Percentiles rank a stretch among this genome's conserved stretches.
Evolutionary conservation across 2,797 vertebrate species (phyloP).

Genomic region (Poeciliopsis turneri): DNA sequence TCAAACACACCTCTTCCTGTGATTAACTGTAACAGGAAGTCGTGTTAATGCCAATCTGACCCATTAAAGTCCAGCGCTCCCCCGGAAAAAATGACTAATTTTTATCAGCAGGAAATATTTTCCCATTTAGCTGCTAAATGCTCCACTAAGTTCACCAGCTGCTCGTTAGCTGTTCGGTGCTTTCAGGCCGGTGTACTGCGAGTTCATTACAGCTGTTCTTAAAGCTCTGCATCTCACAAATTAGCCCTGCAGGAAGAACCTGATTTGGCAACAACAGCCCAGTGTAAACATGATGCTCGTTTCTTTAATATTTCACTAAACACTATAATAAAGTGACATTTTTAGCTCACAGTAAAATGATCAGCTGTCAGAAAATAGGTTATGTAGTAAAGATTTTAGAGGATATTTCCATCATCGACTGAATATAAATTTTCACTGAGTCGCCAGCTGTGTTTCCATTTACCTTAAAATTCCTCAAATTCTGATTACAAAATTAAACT

Average conservation of each 20-base stretch:
- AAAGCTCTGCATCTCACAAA: background rate
- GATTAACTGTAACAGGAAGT: background rate
- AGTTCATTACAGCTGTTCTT: slow-evolving; percentile 10
- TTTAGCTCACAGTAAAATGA: background rate
- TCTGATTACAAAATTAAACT: too few species aligned
- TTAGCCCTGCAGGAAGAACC: slow-evolving; percentile 10
- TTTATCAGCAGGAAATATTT: background rate
- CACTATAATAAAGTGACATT: background rate
- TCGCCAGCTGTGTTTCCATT: too few species aligned
- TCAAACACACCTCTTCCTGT: background rate
- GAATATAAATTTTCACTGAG: background rate
- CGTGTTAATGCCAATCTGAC: background rate
- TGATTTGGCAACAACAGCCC: background rate
- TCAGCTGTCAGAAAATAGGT: background rate
- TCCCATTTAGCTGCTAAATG: slow-evolving; percentile 13
- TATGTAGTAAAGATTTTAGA: background rate
- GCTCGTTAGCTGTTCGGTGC: slow-evolving; percentile 5
- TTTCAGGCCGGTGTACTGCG: background rate
- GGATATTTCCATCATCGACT: background rate
- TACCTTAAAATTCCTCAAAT: too few species aligned
- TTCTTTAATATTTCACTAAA: background rate
- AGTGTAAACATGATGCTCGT: background rate
- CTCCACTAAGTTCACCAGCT: slow-evolving; percentile 8
- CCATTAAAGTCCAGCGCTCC: background rate
- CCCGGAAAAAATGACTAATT: background rate